These are phyloP conservation scores for Rhipidura dahli DNA, from an alignment of 2,113 vertebrate species.

Conservation along the genomic window DNA sequence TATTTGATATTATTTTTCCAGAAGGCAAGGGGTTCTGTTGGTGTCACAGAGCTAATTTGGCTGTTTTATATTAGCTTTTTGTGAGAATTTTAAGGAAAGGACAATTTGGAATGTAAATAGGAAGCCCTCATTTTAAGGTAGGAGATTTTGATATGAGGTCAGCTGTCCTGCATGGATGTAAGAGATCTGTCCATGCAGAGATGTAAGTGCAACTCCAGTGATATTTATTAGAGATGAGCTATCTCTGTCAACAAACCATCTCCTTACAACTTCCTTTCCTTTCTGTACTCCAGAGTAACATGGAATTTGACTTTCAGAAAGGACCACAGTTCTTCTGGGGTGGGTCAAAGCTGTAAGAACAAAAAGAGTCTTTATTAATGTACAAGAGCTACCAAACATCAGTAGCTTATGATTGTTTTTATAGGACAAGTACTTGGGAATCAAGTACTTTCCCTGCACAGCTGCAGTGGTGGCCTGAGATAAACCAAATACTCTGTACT, in stretches of 20 bases:
- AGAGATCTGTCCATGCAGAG: too few species aligned
- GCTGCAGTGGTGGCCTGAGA: neutral
- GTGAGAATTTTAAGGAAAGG: neutral
- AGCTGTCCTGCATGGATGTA: neutral
- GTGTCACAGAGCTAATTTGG: neutral
- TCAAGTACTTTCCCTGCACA: neutral
- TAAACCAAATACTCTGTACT: neutral
- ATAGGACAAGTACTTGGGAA: neutral
- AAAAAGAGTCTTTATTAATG: neutral
- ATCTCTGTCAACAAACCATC: neutral
- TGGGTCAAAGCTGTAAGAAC: neutral
- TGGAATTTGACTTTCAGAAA: neutral
- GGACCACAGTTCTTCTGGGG: fast-evolving
- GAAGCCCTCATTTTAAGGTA: neutral
- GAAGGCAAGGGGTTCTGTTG: neutral
- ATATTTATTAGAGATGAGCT: neutral
- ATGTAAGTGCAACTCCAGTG: neutral
- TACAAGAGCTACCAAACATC: neutral
- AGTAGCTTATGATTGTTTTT: neutral
- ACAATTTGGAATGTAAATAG: neutral
- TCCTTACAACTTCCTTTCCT: neutral
- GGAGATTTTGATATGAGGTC: neutral
- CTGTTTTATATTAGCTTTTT: neutral
- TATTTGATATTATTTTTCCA: neutral
- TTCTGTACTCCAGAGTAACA: neutral